Evolutionary conservation across 2,888 invertebrate species (phyloP), one percentile per base, ranked within the genome.

Genomic region (Xanthia icteritia): DNA sequence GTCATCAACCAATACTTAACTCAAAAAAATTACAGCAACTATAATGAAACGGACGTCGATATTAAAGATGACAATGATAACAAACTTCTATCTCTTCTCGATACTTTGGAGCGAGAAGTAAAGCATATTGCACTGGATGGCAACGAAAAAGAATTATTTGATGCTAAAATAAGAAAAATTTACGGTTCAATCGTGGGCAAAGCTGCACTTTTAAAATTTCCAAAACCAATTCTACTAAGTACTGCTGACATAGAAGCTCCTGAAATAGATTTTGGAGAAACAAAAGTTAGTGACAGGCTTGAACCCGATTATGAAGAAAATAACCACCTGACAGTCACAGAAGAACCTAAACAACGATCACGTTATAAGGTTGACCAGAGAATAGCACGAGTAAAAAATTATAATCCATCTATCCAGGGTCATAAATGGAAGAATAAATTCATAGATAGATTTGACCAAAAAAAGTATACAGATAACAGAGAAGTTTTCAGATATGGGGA

Each of bases 141-240:
- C 5, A 89, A 79, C 9, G 92, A 93, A 79, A 95, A 93, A 88
- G 89, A 93, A 84, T 83, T 94, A 70, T 91, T 95, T 73, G 93
- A 95, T 87, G 91, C 89, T 3, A 95, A 94, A 90, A 91, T 95
- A 31, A 90, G 93, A 74, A 93, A 93, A 90, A 94, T 96, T 73
- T 95, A 95, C 31, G 93, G 90, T 0, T 88, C 86, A 71, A 83
- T 93, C 0, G 86, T 93, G 13, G 91, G 92, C 1, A 90, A 90
- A 66, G 64, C 87, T 23, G 79, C 79, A n/a, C 73, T 78, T 36
- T 48, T 73, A 56, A 56, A 82, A n/a, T 73, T 73, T 63, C 64
- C 27, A 69, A 80, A 75, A 60, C 48, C 79, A 74, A 54, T 63
- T n/a, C 4, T 73, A 58, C 15, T 81, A n/a, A 82, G 75, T 58